Evolutionary conservation across 1,140 invertebrate species (phyloP).

Genomic region (Bombus terrestris): DNA sequence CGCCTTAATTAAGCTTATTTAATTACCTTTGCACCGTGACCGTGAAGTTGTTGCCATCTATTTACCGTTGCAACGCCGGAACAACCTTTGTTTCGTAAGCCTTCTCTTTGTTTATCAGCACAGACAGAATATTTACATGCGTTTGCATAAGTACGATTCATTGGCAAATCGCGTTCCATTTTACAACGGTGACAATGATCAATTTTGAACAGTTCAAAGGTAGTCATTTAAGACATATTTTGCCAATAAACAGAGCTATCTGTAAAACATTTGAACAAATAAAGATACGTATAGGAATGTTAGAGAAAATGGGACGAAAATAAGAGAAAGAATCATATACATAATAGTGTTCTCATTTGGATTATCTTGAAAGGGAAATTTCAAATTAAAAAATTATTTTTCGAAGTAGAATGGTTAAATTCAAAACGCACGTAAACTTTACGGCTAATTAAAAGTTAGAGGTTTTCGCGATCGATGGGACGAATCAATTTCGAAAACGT

Average conservation of each 20-base stretch:
- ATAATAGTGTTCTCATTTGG: too few species aligned
- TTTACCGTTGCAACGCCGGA: conserved; percentile 34
- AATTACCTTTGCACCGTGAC: conserved; percentile 65
- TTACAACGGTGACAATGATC: background rate
- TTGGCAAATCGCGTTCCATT: background rate
- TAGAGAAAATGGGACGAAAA: background rate
- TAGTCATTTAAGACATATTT: too few species aligned
- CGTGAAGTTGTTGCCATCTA: conserved; percentile 38
- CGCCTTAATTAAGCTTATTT: conserved; percentile 69
- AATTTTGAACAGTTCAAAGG: background rate
- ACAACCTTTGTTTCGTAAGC: conserved; percentile 7
- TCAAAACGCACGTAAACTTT: background rate
- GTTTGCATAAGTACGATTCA: conserved; percentile 39
- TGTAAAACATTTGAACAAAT: too few species aligned
- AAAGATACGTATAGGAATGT: background rate
- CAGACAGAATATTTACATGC: conserved; percentile 4
- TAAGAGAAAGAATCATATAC: too few species aligned
- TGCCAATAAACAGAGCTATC: too few species aligned
- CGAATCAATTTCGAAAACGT: conserved; percentile 63
- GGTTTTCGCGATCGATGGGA: conserved; percentile 54
- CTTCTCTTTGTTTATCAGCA: background rate
- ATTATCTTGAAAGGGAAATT: background rate
- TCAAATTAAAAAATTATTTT: background rate
- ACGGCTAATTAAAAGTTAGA: conserved; percentile 17
- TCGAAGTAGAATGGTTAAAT: too few species aligned